Conservation (phyloP, 1,140 invertebrate genomes). For the Tetramorium simillimum region DNA sequence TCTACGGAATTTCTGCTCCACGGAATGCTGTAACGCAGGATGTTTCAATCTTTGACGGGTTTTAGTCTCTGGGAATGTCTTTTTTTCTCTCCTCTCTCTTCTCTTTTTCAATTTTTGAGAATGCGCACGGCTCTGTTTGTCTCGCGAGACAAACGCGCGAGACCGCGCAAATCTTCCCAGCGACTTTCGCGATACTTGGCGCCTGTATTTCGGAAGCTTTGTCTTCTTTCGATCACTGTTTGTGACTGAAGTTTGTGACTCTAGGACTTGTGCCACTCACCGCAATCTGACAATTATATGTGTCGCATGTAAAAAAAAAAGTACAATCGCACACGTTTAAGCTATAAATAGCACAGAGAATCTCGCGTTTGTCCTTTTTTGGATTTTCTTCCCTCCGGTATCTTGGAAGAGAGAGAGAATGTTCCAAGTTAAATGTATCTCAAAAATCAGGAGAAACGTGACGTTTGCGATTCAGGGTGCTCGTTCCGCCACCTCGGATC, state of each 20-base stretch:
- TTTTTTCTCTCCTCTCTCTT: neutral
- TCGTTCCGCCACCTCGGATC: slow-evolving; percentile 1
- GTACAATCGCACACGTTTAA: no score
- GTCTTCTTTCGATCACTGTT: neutral
- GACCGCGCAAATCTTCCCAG: neutral
- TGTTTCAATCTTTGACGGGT: slow-evolving; percentile 13
- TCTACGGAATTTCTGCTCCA: slow-evolving; percentile 49
- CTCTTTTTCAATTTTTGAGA: neutral
- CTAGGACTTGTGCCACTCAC: neutral
- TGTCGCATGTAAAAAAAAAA: no score
- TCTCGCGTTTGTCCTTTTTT: neutral
- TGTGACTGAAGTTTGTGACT: neutral
- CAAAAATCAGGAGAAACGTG: neutral
- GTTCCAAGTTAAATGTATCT: neutral
- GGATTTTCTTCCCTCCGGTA: neutral
- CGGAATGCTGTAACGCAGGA: slow-evolving; percentile 48
- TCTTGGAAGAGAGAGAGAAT: neutral
- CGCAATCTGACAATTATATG: neutral
- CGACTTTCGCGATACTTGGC: neutral
- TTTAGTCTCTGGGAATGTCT: neutral
- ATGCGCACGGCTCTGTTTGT: neutral
- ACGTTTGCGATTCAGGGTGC: neutral
- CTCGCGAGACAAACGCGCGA: neutral
- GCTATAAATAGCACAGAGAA: neutral
- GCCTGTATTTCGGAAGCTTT: neutral